phyloP scores from a whole-genome alignment of 2,113 vertebrate genomes.

The Corythornis vintsioides region DNA sequence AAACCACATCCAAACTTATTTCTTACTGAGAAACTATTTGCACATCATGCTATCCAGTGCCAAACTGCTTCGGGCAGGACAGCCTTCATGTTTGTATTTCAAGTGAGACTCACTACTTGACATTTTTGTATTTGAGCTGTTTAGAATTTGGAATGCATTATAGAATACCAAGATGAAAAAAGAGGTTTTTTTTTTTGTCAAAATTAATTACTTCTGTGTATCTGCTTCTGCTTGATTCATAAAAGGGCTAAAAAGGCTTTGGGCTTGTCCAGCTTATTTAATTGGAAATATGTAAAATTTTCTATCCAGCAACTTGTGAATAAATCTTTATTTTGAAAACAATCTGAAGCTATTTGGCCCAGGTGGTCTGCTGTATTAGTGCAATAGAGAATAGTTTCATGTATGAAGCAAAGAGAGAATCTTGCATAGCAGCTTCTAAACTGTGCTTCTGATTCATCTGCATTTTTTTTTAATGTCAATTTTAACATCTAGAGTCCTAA shows the following conservation, averaged over 20 bases:
- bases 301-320: background rate
- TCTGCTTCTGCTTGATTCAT: background rate
- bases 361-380: background rate
- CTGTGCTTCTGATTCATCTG: background rate
- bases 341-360: background rate
- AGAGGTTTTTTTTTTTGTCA: background rate
- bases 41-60: background rate
- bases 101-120: background rate
- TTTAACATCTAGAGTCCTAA: background rate
- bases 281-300: background rate
- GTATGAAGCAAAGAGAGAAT: background rate
- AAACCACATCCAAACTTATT: background rate
- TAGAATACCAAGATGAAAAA: background rate
- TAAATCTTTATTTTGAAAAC: background rate
- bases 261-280: background rate
- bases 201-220: slow-evolving; percentile 5
- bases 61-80: background rate
- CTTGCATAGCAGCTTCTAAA: background rate
- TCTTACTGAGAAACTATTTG: background rate
- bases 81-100: background rate
- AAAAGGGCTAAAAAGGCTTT: background rate
- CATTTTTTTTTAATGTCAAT: background rate
- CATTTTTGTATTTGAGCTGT: slow-evolving; percentile 26
- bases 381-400: background rate
- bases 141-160: background rate